Base-by-base conservation (phyloP, 1,140 invertebrate genomes). In the Dendrolimus punctatus region DNA sequence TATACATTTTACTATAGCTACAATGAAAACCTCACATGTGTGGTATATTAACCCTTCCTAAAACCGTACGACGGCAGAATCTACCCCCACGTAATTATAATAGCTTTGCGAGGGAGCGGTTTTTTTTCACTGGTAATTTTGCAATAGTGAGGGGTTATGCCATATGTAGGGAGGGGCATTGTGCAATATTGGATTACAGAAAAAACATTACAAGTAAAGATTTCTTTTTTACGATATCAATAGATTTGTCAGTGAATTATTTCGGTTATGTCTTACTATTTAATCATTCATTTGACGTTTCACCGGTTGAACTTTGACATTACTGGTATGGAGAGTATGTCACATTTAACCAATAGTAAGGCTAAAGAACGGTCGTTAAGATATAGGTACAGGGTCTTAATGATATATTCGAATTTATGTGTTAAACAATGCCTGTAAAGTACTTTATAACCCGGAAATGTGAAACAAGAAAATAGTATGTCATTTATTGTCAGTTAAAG, bases 31-130 rank as follows among this genome's bases (percentile, higher is more conserved):
- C n/a, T 48, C 39, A 44, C 10, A 38, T 51, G 40, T 43, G 7
- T 23, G 9, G n/a, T 39, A 45, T n/a, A 45, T 39, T 42, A 80
- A 77, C 73, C 72, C 73, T 73, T 72, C 55, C 49, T 59, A 62
- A 73, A 66, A 73, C 76, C 78, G 62, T 68, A 61, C 58, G 55
- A 55, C 53, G 59, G 64, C 50, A 46, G 61, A 67, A 74, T 75
- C 71, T 68, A 73, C 80, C 75, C 67, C 73, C 68, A 66, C 51
- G 71, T 67, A 75, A 76, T 78, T 69, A 73, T 68, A 63, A 68
- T 65, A 58, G 60, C 54, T 61, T 70, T 43, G 23, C 43, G 8
- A 64, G 76, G 80, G 80, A 68, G 75, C 56, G 63, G 58, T 71
- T 75, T 71, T 72, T 77, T 71, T 62, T 64, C 50, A 58, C 51